A percentile compares a stretch with the other conserved stretches of the same genome.
These are phyloP conservation scores for Oreochromis grahami DNA, from an alignment of 2,797 vertebrate genomes.

Conservation along the genomic window DNA sequence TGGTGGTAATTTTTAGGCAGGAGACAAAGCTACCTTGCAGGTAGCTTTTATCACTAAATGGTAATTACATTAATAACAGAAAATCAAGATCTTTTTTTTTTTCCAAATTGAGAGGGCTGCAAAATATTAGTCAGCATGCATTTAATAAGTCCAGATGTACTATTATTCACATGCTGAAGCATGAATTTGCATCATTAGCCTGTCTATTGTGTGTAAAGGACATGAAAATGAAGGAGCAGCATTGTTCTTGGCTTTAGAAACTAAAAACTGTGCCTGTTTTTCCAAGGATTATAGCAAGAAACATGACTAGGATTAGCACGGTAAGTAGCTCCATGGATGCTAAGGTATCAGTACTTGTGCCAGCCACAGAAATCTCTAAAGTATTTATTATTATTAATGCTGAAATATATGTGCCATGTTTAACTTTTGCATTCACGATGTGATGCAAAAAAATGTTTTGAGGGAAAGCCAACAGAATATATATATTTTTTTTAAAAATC, in stretches of 20 bases:
- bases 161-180: neutral
- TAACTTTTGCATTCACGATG: neutral
- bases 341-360: neutral
- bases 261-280: neutral
- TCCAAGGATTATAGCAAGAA: neutral
- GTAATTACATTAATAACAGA: neutral
- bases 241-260: neutral
- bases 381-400: neutral
- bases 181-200: neutral
- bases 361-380: neutral
- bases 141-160: neutral
- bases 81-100: neutral
- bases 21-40: neutral
- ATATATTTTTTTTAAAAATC: neutral
- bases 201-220: neutral
- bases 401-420: neutral
- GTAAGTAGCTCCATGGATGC: neutral
- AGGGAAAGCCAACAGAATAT: neutral
- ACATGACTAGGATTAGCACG: neutral
- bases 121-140: neutral
- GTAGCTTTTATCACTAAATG: neutral
- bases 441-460: neutral
- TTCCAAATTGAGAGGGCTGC: neutral
- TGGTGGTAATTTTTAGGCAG: neutral
- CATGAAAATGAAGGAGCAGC: neutral